These are phyloP conservation scores for Acanthacorydalis orientalis DNA, from an alignment of 2,888 invertebrate species.

Conservation along the genomic window DNA sequence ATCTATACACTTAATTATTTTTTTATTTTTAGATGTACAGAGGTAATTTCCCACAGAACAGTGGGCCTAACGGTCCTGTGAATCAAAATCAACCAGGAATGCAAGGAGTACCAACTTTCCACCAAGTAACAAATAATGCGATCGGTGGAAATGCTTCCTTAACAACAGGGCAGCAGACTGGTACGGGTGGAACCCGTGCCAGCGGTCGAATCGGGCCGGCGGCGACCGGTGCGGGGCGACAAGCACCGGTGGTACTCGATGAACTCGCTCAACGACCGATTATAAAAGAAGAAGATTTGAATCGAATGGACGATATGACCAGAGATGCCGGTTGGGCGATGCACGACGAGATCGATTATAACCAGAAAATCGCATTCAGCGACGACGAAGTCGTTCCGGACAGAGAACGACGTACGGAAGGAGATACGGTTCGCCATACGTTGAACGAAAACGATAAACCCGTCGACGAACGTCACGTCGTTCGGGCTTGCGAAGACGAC, in stretches of 20 bases:
- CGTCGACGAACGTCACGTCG: constrained; percentile 16
- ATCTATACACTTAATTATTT: too few relatives aligned
- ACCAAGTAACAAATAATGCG: not conserved
- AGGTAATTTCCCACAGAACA: constrained; percentile 22
- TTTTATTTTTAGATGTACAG: constrained; percentile 23
- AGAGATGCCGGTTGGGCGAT: constrained; percentile 85
- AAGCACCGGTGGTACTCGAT: constrained; percentile 21
- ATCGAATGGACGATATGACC: constrained; percentile 79
- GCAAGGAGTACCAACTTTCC: not conserved
- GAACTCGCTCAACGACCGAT: constrained; percentile 60
- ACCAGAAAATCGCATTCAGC: constrained; percentile 85
- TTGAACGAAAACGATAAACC: constrained; percentile 81
- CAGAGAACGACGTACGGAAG: constrained; percentile 13
- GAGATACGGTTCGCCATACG: constrained; percentile 21
- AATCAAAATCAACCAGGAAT: constrained; percentile 14
- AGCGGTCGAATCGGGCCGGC: constrained; percentile 28
- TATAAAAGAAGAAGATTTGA: constrained; percentile 83
- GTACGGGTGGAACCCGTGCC: constrained; percentile 25
- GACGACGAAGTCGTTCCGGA: constrained; percentile 58
- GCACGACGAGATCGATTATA: constrained; percentile 86
- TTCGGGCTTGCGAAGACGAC: constrained; percentile 11
- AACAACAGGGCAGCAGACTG: constrained; percentile 10
- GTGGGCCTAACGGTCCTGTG: constrained; percentile 12
- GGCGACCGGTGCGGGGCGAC: constrained; percentile 16
- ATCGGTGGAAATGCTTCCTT: not conserved